These are phyloP conservation scores for Scomberomorus guttatus DNA, from an alignment of 2,797 vertebrate species.

Conservation along the genomic window DNA sequence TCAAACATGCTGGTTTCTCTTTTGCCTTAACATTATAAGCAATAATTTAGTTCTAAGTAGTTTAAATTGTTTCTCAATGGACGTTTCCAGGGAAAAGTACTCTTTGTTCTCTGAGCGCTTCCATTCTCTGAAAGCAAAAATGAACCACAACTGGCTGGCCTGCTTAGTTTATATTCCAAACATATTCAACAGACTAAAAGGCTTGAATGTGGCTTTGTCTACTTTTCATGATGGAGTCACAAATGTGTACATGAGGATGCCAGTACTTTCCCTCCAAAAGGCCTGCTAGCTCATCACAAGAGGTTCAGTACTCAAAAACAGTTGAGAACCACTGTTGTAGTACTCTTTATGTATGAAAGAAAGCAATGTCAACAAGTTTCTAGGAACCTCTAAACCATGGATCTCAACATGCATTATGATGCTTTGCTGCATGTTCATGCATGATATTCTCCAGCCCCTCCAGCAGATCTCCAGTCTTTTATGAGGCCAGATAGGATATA, in stretches of 20 bases:
- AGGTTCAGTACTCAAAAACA: neutral
- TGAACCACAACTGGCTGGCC: neutral
- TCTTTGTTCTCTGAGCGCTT: neutral
- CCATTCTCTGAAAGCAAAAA: neutral
- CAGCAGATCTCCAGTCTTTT: neutral
- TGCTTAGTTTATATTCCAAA: neutral
- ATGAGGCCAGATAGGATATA: too few relatives aligned
- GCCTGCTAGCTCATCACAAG: neutral
- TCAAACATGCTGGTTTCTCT: neutral
- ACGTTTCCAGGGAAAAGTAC: neutral
- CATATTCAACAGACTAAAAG: conserved; percentile 1
- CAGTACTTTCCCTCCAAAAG: neutral
- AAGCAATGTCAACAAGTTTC: neutral
- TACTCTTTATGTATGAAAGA: neutral
- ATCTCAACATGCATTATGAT: neutral
- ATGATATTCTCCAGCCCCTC: neutral
- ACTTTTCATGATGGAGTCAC: neutral
- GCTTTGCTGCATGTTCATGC: neutral
- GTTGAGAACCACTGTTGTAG: neutral
- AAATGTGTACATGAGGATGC: too few relatives aligned
- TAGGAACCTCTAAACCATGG: neutral
- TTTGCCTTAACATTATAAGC: neutral
- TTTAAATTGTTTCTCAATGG: neutral
- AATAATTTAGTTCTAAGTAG: conserved; percentile 3
- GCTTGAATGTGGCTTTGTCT: neutral